Evolutionary conservation across 2,113 vertebrate genomes (phyloP), one percentile per base, ranked within the genome.

Genomic region (Mungos mungo): DNA sequence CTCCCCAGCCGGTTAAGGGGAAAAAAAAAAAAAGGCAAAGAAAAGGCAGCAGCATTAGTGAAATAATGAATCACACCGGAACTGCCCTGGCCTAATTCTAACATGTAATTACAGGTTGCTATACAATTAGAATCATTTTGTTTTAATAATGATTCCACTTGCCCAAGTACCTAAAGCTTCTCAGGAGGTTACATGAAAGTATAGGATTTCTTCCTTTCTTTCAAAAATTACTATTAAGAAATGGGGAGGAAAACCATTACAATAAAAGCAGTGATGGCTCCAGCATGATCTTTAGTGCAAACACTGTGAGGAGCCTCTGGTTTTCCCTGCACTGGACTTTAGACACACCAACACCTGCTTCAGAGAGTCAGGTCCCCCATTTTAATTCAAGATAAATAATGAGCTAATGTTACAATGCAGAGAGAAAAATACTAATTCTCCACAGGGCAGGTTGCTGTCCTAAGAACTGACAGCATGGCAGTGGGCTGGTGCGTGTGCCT

Each of bases 71-170:
- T 60, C 72, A 8, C 5, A 80, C 5, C 18, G 89, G 27, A 94
- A 79, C 45, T 94, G 4, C 38, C 69, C 65, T 76, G 19, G 33
- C 81, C 60, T 96, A 82, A 94, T 5, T 96, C 54, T 41, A 63
- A 72, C 33, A 41, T 27, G 7, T 72, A 97, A 97, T 95, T 97
- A 66, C 21, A 97, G 93, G 77, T 45, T 82, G 27, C 68, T 96
- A 63, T 81, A 96, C 86, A 97, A 97, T 92, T 84, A 95, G 87
- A 81, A 71, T 1, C 12, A 33, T 94, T 98, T 97, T 89, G 79
- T 98, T 97, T 95, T 76, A 97, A 72, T 91, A 93, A 82, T 60
- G 4, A 12, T 92, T 97, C 45, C 45, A 71, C 0, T 0, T 87
- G 4, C 80, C 65, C 97, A 82, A 94, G 83, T 11, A 52, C 27